phyloP scores from a whole-genome alignment of 2,888 invertebrate species.

The Eustalomyia histrio region DNA sequence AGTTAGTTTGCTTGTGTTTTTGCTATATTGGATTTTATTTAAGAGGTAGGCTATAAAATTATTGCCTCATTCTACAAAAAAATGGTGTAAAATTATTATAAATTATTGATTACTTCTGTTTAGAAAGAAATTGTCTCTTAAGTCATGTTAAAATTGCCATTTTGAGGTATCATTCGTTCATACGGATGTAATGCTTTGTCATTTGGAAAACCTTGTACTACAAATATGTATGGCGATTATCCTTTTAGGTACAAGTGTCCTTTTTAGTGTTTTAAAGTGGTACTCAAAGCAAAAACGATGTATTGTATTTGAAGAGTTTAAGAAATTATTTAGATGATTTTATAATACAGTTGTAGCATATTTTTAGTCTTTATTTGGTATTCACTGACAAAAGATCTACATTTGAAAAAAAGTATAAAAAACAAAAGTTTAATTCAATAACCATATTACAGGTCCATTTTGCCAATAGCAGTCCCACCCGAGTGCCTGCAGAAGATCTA shows the following conservation, averaged over 20 bases:
- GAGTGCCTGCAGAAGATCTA: conserved; percentile 74
- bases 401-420: not conserved
- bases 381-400: conserved; percentile 23
- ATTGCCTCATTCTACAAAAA: conserved; percentile 15
- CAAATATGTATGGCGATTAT: conserved; percentile 37
- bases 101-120: conserved; percentile 45
- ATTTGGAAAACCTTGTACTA: conserved; percentile 47
- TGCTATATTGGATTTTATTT: not conserved
- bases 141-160: not conserved
- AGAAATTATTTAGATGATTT: not conserved
- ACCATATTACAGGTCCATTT: conserved; percentile 82
- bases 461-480: conserved; percentile 80
- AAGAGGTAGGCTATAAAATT: not conserved
- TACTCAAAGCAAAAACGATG: conserved; percentile 16
- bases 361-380: conserved; percentile 37
- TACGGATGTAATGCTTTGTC: not conserved
- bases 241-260: conserved; percentile 19
- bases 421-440: conserved; percentile 5
- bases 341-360: not conserved
- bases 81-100: not conserved
- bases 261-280: conserved; percentile 19
- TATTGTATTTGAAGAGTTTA: conserved; percentile 26
- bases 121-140: not conserved
- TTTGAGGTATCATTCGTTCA: not conserved
- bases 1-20: not conserved